phyloP scores from a whole-genome alignment of 2,113 vertebrate genomes.

The Oplegnathus fasciatus region DNA sequence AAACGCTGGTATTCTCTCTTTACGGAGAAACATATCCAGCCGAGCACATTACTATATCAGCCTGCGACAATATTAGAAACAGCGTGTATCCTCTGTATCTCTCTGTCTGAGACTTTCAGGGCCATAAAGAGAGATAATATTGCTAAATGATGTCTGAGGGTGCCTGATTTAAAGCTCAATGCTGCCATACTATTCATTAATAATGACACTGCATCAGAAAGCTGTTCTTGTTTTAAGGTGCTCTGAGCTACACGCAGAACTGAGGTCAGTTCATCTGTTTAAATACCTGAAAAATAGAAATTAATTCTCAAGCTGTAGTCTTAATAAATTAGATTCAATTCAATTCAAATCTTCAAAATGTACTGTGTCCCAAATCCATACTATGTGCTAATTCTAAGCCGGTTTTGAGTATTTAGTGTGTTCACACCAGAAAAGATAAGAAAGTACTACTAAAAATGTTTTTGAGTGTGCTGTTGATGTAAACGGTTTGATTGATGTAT shows the following conservation, averaged over 20 bases:
- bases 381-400: background rate
- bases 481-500: too few species aligned
- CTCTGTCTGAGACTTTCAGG: constrained; percentile 64
- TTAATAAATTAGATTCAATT: background rate
- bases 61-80: constrained; percentile 74
- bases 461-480: too few species aligned
- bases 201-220: constrained; percentile 39
- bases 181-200: constrained; percentile 53
- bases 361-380: background rate
- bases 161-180: constrained; percentile 48
- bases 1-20: constrained; percentile 75
- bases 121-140: constrained; percentile 58
- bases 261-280: constrained; percentile 16
- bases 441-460: too few species aligned
- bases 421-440: too few species aligned
- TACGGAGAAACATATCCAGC: constrained; percentile 76
- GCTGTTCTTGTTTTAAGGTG: constrained; percentile 11
- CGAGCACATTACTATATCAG: constrained; percentile 77
- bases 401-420: background rate
- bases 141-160: constrained; percentile 71
- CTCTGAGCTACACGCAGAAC: background rate
- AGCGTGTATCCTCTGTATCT: constrained; percentile 71
- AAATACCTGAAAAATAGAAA: constrained; percentile 10
- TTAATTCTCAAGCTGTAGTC: background rate
- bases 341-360: background rate